phyloP scores from a whole-genome alignment of 1,140 invertebrate species.

The Sipha flava region DNA sequence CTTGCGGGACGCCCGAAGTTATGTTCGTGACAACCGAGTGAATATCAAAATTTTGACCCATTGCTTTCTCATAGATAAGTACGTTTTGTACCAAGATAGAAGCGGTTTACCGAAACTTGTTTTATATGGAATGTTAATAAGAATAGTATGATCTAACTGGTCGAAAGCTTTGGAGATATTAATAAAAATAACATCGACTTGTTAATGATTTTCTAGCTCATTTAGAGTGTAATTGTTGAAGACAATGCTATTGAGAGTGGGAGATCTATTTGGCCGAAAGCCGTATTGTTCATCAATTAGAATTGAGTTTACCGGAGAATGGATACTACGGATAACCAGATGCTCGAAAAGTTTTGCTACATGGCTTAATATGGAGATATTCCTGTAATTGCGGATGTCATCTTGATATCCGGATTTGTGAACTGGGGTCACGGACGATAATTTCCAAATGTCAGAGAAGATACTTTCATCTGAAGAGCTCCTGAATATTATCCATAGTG shows the following conservation, averaged over 20 bases:
- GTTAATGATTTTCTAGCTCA: no score
- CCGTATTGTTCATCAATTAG: background rate
- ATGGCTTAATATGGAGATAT: background rate
- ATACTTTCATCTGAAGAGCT: background rate
- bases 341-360: background rate
- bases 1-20: no score
- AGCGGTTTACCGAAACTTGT: no score
- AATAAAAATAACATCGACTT: conserved; percentile 16
- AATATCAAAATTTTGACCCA: no score
- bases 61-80: no score
- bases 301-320: background rate
- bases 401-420: background rate
- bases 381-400: conserved; percentile 2
- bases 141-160: conserved; percentile 29
- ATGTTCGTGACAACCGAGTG: no score
- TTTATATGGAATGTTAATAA: no score
- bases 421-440: background rate
- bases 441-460: background rate
- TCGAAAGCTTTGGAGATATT: conserved; percentile 41
- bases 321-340: background rate
- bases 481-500: conserved; percentile 2
- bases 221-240: background rate
- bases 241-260: background rate
- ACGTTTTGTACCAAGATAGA: no score
- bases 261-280: background rate